Percentiles rank a stretch among this genome's conserved stretches.
Evolutionary conservation across 2,888 invertebrate genomes (phyloP).

Genomic region (Sminthurinus aureus): DNA sequence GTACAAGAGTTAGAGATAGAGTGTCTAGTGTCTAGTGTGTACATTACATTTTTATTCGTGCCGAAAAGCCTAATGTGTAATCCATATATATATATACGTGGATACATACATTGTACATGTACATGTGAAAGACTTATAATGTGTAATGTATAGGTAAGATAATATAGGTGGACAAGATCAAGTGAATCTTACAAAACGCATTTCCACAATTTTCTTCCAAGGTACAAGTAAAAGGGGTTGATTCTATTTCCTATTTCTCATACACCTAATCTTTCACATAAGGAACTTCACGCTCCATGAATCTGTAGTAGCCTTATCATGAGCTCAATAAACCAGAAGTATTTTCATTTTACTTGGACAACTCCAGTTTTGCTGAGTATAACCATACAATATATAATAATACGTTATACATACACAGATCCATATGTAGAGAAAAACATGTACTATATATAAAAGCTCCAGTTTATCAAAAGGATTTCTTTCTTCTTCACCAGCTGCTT

Average conservation of each 20-base stretch:
- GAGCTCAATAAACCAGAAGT: conserved; percentile 37
- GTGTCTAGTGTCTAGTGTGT: background rate
- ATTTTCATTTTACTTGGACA: conserved; percentile 6
- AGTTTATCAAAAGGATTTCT: background rate
- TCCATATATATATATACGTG: background rate
- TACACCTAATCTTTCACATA: conserved; percentile 29
- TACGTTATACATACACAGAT: background rate
- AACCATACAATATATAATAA: background rate
- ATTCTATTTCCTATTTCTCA: conserved; percentile 20
- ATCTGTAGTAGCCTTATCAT: conserved; percentile 24
- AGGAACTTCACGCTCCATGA: conserved; percentile 36
- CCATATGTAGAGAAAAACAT: background rate
- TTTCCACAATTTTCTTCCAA: conserved; percentile 19
- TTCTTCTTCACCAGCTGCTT: too few species aligned
- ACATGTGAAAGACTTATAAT: background rate
- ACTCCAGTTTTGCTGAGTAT: background rate
- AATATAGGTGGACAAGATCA: background rate
- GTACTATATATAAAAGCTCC: too few species aligned
- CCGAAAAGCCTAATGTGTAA: background rate
- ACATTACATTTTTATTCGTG: background rate
- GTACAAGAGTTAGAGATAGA: too few species aligned
- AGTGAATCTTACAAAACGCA: background rate
- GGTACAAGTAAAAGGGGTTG: background rate
- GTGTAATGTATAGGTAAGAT: background rate
- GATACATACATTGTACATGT: background rate